A percentile compares a stretch with the other conserved stretches of the same genome.
Conservation (phyloP, 2,888 invertebrate genomes). For the Caenorhabditis doughertyi region DNA sequence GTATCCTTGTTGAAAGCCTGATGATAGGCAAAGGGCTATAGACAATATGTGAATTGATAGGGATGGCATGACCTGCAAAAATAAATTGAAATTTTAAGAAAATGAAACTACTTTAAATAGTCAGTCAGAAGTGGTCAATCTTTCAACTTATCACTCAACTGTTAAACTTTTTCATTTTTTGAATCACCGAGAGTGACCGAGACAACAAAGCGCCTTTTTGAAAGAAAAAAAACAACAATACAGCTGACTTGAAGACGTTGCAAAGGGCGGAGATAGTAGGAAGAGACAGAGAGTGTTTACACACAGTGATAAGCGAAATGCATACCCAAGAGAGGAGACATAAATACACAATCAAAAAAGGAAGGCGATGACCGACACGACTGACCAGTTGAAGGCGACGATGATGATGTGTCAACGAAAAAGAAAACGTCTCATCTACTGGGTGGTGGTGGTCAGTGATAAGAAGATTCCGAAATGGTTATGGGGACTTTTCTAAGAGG, state of each 20-base stretch:
- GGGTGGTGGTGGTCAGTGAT: too few species aligned
- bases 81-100: neutral
- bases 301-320: conserved; percentile 5
- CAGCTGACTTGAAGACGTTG: conserved; percentile 47
- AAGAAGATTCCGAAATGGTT: too few species aligned
- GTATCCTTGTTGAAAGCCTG: conserved; percentile 78
- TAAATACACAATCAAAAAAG: neutral
- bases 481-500: too few species aligned
- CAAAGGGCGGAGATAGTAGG: conserved; percentile 1
- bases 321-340: conserved; percentile 35
- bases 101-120: conserved; percentile 50
- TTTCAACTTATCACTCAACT: conserved; percentile 28
- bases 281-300: neutral
- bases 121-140: conserved; percentile 23
- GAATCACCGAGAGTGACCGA: conserved; percentile 52
- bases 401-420: conserved; percentile 7
- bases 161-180: conserved; percentile 30
- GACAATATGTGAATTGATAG: conserved; percentile 73
- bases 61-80: conserved; percentile 72
- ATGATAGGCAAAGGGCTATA: conserved; percentile 73
- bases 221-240: conserved; percentile 53
- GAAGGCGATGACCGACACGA: conserved; percentile 8
- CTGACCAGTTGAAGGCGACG: conserved; percentile 61
- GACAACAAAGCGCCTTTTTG: conserved; percentile 47
- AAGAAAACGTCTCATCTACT: too few species aligned